These are phyloP conservation scores for Chaetodon trifasciatus DNA, from an alignment of 2,797 vertebrate species.

Conservation along the genomic window DNA sequence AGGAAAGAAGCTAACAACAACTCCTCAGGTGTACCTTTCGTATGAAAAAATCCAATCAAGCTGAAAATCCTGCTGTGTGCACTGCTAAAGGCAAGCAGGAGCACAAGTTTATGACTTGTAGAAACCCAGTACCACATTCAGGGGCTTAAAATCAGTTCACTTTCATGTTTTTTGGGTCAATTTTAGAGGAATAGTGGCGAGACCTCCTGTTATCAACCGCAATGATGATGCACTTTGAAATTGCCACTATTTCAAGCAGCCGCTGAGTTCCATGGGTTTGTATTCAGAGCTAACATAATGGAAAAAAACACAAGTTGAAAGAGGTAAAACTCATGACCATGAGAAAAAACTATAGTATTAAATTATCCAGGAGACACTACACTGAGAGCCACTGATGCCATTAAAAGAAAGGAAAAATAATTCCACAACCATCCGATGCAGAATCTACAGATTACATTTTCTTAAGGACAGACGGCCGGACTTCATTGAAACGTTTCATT, in stretches of 20 bases:
- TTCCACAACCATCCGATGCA: background rate
- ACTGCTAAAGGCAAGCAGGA: background rate
- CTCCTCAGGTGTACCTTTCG: background rate
- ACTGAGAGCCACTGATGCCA: background rate
- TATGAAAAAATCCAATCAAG: constrained; percentile 2
- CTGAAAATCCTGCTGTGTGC: background rate
- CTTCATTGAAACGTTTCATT: too few species aligned
- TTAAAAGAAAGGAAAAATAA: background rate
- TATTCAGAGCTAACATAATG: background rate
- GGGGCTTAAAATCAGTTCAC: background rate
- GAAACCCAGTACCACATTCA: background rate
- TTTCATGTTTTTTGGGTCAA: background rate
- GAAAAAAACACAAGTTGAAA: too few species aligned
- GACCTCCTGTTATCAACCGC: background rate
- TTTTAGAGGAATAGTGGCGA: background rate
- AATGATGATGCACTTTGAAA: background rate
- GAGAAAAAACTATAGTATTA: background rate
- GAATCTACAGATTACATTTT: constrained; percentile 7
- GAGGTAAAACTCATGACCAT: background rate
- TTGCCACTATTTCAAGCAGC: background rate
- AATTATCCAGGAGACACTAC: background rate
- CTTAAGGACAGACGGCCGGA: constrained; percentile 9
- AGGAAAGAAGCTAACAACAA: background rate
- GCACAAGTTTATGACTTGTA: background rate
- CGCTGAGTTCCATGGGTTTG: too few species aligned